Percentiles rank a stretch among this genome's conserved stretches.
These are phyloP conservation scores for Temnothorax ravouxi DNA, from an alignment of 2,888 invertebrate species.

Conservation along the genomic window DNA sequence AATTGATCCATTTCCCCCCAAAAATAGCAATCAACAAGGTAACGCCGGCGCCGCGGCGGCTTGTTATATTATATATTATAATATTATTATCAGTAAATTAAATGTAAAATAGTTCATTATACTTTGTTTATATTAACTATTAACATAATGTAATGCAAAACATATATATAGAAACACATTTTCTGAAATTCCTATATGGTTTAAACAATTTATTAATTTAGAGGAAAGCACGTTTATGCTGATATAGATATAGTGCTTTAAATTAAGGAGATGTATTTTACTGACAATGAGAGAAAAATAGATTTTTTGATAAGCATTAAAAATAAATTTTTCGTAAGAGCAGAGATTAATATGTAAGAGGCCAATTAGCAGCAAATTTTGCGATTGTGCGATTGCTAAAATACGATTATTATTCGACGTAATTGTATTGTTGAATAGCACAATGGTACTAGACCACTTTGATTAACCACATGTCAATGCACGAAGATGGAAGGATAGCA, in stretches of 20 bases:
- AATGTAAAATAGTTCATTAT: neutral
- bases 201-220: too few species aligned
- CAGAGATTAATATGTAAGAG: neutral
- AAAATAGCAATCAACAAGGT: neutral
- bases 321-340: neutral
- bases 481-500: slow-evolving; percentile 65
- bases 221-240: too few species aligned
- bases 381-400: slow-evolving; percentile 33
- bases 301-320: too few species aligned
- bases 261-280: too few species aligned
- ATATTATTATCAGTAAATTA: neutral
- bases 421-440: slow-evolving; percentile 51
- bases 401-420: slow-evolving; percentile 45
- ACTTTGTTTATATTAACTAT: neutral
- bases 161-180: too few species aligned
- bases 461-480: slow-evolving; percentile 71
- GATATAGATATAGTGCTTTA: too few species aligned
- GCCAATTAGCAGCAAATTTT: slow-evolving; percentile 19
- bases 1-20: neutral
- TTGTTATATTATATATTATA: neutral
- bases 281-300: too few species aligned
- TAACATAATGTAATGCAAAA: neutral
- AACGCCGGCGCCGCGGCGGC: neutral
- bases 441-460: slow-evolving; percentile 65
- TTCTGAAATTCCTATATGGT: too few species aligned